Base-by-base conservation (phyloP, 2,797 vertebrate genomes). In the Phataginus tricuspis region DNA sequence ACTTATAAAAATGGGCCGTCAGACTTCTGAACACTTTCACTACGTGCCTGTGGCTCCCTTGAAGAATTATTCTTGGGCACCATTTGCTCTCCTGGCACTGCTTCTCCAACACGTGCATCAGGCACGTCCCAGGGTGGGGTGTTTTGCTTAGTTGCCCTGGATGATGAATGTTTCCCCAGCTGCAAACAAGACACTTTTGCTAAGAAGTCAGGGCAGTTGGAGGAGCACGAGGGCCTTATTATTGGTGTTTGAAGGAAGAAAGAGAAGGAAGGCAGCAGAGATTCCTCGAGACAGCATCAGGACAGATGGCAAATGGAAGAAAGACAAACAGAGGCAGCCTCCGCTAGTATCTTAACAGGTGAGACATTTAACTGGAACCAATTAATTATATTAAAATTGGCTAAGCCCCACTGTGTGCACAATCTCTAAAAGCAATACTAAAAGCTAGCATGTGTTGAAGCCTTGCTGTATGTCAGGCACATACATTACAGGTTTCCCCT, bases 181-280 rank as follows among this genome's bases (percentile, higher is more conserved):
- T 97, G 94, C 90, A 93, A 91, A 90, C 51, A 8, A 96, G 90
- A 91, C 39, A 51, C 37, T 92, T 89, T 15, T 11, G 93, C 79
- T 95, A 29, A 55, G 86, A 49, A n/a, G 39, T 2, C 4, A 16
- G 80, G 53, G 39, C 78, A 23, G 78, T 13, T 21, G 37, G 90
- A 93, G 80, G 57, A 88, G 39, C 75, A 51, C 7, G 16, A 51
- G 6, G 11, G 57, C 92, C n/a, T 31, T 16, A 11, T 12, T 79
- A 39, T 5, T n/a, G 57, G 77, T 79, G n/a, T 23, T 12, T n/a
- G 34, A 79, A 53, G 1, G 31, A 71, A 74, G 66, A 74, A 53
- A 72, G 64, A 66, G 86, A 42, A 80, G 80, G 37, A 25, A 51
- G 31, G 53, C 0, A 3, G 71, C 14, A 18, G 53, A 45, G 86